Percentiles rank a stretch among this genome's conserved stretches.
Conservation (phyloP, 2,113 vertebrate genomes). For the Potamarius usumacintae region DNA sequence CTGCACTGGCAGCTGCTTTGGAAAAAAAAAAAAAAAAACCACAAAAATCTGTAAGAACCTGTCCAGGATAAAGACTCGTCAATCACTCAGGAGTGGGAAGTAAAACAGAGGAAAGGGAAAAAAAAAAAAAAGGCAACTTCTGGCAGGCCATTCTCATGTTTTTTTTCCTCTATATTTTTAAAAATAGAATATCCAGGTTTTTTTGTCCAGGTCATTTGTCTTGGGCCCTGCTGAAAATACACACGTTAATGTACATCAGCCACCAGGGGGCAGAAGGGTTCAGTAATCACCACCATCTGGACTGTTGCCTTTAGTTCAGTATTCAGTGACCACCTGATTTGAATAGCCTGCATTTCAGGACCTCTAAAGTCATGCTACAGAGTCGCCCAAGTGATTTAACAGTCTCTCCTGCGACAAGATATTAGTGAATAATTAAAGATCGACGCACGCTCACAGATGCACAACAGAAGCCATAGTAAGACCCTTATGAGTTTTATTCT, state of each 20-base stretch:
- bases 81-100: neutral
- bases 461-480: neutral
- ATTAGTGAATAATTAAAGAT: neutral
- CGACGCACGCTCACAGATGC: slow-evolving; percentile 2
- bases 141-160: neutral
- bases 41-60: neutral
- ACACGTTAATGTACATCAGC: slow-evolving; percentile 13
- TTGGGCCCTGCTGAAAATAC: neutral
- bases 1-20: neutral
- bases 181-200: neutral
- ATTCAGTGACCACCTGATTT: neutral
- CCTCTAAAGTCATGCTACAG: slow-evolving; percentile 10
- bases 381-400: neutral
- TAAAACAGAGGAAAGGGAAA: neutral
- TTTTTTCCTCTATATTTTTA: neutral
- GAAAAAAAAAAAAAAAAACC: neutral
- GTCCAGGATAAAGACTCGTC: neutral
- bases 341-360: neutral
- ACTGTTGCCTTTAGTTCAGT: neutral
- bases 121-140: neutral
- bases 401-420: neutral
- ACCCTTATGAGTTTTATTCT: neutral
- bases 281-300: slow-evolving; percentile 1
- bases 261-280: slow-evolving; percentile 29
- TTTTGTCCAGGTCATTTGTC: neutral